These are phyloP conservation scores for Dysmachus trigonus DNA, from an alignment of 2,888 invertebrate genomes.

Conservation along the genomic window DNA sequence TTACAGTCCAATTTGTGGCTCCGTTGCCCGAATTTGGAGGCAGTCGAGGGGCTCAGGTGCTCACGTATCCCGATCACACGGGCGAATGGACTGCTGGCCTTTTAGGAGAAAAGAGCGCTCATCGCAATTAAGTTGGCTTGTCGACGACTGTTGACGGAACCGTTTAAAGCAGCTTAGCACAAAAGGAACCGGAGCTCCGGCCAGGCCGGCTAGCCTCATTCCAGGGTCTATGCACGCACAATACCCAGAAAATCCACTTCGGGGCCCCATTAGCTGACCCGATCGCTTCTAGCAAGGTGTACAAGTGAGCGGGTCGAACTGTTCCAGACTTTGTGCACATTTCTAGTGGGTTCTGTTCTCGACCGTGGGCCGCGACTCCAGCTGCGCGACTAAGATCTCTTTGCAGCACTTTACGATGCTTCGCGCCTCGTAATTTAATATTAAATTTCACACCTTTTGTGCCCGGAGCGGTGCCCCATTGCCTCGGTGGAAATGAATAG, in stretches of 20 bases:
- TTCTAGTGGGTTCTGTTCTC: neutral
- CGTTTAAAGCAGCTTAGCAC: neutral
- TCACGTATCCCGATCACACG: neutral
- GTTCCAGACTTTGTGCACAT: neutral
- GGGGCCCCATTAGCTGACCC: neutral
- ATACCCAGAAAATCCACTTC: neutral
- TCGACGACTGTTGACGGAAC: neutral
- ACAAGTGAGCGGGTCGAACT: neutral
- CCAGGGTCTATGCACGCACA: neutral
- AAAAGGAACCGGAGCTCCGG: neutral
- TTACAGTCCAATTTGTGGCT: slow-evolving; percentile 1
- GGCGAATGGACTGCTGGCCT: neutral
- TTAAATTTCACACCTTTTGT: slow-evolving; percentile 38
- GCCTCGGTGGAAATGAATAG: neutral
- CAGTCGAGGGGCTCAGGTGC: neutral
- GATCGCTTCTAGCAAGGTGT: neutral
- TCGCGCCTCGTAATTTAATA: slow-evolving; percentile 32
- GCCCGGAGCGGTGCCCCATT: neutral
- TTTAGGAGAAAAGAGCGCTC: neutral
- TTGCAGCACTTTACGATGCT: neutral
- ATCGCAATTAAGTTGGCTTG: slow-evolving; percentile 10
- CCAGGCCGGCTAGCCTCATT: neutral
- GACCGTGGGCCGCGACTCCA: slow-evolving; percentile 3
- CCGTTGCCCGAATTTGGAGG: neutral
- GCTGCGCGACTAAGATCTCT: neutral